phyloP scores from a whole-genome alignment of 2,113 vertebrate genomes.

The Mirounga angustirostris region DNA sequence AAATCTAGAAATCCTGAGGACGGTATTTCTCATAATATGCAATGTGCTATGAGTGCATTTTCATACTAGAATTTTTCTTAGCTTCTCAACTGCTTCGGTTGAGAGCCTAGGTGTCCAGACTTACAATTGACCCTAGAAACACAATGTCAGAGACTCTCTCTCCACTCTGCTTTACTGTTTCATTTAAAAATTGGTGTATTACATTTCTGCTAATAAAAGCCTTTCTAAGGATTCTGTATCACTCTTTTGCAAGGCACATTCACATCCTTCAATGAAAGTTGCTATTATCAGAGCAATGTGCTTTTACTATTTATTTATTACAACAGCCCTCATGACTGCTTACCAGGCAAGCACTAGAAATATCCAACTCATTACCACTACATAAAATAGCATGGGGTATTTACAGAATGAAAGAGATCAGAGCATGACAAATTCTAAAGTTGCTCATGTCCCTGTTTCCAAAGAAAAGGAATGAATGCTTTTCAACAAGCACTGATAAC shows the following conservation, averaged over 20 bases:
- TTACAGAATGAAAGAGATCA: conserved; percentile 79
- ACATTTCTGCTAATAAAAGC: conserved; percentile 72
- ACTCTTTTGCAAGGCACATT: conserved; percentile 62
- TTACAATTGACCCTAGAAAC: conserved; percentile 27
- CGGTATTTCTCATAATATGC: not conserved
- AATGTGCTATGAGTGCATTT: not conserved
- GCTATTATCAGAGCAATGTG: conserved; percentile 78
- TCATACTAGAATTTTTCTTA: not conserved
- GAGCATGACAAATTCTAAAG: conserved; percentile 76
- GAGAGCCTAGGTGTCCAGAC: conserved; percentile 27
- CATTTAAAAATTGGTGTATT: conserved; percentile 67
- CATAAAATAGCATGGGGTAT: conserved; percentile 82
- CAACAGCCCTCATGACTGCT: conserved; percentile 77
- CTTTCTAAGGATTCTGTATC: conserved; percentile 77
- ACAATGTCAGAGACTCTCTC: conserved; percentile 37
- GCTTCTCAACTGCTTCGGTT: conserved; percentile 2
- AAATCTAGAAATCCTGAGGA: not conserved
- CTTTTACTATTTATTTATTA: conserved; percentile 83
- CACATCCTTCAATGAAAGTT: conserved; percentile 77
- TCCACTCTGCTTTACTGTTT: conserved; percentile 23
- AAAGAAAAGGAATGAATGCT: conserved; percentile 58
- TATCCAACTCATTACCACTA: conserved; percentile 83
- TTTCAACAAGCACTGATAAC: conserved; percentile 34
- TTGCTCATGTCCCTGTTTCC: conserved; percentile 62
- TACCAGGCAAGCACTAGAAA: conserved; percentile 81